phyloP scores from a whole-genome alignment of 2,797 vertebrate genomes.

The Gallirallus australis region DNA sequence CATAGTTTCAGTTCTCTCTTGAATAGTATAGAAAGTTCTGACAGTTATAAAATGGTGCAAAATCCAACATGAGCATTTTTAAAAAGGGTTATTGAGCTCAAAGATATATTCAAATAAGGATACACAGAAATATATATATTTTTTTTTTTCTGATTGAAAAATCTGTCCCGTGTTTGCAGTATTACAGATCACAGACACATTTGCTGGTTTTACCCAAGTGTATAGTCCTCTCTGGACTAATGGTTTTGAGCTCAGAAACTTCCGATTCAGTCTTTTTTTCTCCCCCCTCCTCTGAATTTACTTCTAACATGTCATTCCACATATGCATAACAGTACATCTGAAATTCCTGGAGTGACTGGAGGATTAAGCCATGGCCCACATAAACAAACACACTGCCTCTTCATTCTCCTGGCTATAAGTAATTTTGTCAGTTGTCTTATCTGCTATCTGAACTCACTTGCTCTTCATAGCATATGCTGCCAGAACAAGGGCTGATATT shows the following conservation, averaged over 20 bases:
- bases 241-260: background rate
- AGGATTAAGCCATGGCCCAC: background rate
- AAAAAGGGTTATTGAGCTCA: background rate
- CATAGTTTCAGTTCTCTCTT: rapidly evolving
- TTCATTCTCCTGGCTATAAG: background rate
- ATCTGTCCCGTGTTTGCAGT: background rate
- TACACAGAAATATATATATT: background rate
- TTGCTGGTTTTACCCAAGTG: background rate
- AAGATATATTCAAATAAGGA: background rate
- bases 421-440: constrained; percentile 47
- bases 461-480: background rate
- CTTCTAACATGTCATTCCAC: background rate
- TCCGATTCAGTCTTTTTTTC: background rate
- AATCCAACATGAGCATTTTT: background rate
- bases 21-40: background rate
- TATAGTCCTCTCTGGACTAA: background rate
- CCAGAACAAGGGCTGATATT: constrained; percentile 15
- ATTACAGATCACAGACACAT: background rate
- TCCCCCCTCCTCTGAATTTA: background rate
- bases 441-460: constrained; percentile 27
- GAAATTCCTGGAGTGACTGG: constrained; percentile 22
- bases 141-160: background rate
- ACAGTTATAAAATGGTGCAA: background rate
- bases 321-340: background rate
- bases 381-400: constrained; percentile 11